Base-by-base conservation (phyloP, 1,140 invertebrate genomes). In the Eueides isabella region DNA sequence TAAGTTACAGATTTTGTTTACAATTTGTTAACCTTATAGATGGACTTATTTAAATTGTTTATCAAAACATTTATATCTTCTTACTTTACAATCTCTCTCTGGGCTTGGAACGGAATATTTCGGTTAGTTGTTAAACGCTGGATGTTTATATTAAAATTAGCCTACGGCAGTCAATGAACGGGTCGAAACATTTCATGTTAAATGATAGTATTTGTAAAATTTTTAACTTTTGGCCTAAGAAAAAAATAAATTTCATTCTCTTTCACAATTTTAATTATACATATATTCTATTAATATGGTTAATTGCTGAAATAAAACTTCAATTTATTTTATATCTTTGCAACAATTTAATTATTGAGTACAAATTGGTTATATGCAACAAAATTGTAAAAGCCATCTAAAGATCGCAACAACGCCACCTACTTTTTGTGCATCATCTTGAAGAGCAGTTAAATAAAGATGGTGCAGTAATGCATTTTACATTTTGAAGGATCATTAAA, bases 401-500 rank as follows among this genome's bases (percentile, higher is more conserved):
- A 26, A 0, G 19, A n/a, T 55, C 11, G 19, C 48, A 55, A 69
- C 14, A 61, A 61, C 30, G 67, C 62, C 61, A 48, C 63, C 64
- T 67, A 74, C 61, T 69, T 71, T 71, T 71, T 62, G 28, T 61
- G 55, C 68, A 71, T 71, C 63, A 67, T 75, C 69, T 71, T 61
- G 48, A 55, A 44, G 65, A 62, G 74, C 69, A 75, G 81, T 90
- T 86, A 86, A 88, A 86, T 86, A 88, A 89, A 90, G 85, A 89
- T 87, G 85, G 77, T 88, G 88, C 87, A 89, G 85, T 87, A 88
- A 91, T 92, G 88, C 87, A 88, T 87, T 91, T 89, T 85, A 91
- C 88, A 90, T 91, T 92, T 91, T 89, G 86, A 90, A 90, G 87
- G 82, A 86, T 91, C 88, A 91, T 92, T 91, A 90, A 92, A 91